A percentile compares a stretch with the other conserved stretches of the same genome.
These are phyloP conservation scores for Prosapia bicincta DNA, from an alignment of 2,888 invertebrate species.

Conservation along the genomic window DNA sequence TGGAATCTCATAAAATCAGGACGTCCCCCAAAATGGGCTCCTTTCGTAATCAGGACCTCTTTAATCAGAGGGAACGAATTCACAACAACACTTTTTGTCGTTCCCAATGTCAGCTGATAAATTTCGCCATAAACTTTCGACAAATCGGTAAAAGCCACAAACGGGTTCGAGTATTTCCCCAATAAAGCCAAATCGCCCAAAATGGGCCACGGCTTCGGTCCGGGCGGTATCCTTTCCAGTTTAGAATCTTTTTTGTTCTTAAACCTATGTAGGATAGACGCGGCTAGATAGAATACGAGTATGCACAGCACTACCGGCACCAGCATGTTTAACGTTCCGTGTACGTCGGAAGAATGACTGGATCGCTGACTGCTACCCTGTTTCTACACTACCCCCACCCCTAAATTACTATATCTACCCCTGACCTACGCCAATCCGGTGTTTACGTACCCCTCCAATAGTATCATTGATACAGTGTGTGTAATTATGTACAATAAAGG, in stretches of 20 bases:
- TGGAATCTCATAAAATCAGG: slow-evolving; percentile 79
- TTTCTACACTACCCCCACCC: not conserved
- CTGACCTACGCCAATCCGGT: not conserved
- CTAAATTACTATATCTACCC: not conserved
- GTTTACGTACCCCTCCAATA: not conserved
- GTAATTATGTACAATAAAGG: not conserved
- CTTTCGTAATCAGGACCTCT: slow-evolving; percentile 74
- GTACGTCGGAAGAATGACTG: not conserved
- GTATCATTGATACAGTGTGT: not conserved
- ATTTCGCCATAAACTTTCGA: slow-evolving; percentile 68
- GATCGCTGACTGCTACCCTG: not conserved
- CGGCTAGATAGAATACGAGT: not conserved
- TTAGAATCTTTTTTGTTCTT: not conserved
- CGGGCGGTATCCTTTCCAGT: slow-evolving; percentile 47
- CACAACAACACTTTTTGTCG: slow-evolving; percentile 67
- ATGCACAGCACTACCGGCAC: not conserved
- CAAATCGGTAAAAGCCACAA: slow-evolving; percentile 67
- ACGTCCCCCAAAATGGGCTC: slow-evolving; percentile 76
- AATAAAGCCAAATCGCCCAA: slow-evolving; percentile 69
- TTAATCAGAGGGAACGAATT: slow-evolving; percentile 68
- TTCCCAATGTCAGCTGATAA: slow-evolving; percentile 64
- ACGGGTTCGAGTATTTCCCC: slow-evolving; percentile 60
- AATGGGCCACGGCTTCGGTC: slow-evolving; percentile 64
- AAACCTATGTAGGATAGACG: not conserved
- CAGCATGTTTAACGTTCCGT: not conserved